Conservation (phyloP, 2,113 vertebrate species). For the Sphaerodactylus townsendi region DNA sequence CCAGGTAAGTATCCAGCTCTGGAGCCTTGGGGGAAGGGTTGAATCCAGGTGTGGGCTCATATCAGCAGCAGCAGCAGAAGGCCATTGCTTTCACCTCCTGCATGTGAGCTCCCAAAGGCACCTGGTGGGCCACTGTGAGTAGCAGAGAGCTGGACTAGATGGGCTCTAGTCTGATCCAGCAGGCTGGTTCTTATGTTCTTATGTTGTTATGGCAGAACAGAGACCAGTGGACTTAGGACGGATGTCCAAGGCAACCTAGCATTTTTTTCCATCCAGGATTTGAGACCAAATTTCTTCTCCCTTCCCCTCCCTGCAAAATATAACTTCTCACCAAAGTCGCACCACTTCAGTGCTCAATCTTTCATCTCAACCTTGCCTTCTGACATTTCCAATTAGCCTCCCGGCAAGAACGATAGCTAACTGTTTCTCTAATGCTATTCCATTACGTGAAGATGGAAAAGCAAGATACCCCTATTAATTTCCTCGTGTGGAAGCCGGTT, state of each 20-base stretch:
- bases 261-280: background rate
- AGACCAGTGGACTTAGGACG: background rate
- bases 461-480: constrained; percentile 34
- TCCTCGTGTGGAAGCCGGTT: constrained; percentile 17
- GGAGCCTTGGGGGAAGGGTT: too few relatives aligned
- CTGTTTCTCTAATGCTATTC: constrained; percentile 1
- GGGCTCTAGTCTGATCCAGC: too few relatives aligned
- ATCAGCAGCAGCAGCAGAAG: too few relatives aligned
- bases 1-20: too few relatives aligned
- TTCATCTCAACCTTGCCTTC: constrained; percentile 37
- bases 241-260: background rate
- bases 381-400: constrained; percentile 45
- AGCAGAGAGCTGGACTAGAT: too few relatives aligned
- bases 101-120: too few relatives aligned
- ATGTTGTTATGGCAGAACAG: too few relatives aligned
- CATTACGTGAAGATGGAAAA: constrained; percentile 17
- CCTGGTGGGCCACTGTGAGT: too few relatives aligned
- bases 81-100: too few relatives aligned
- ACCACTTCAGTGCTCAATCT: constrained; percentile 13
- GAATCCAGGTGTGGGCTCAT: too few relatives aligned
- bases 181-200: too few relatives aligned
- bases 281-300: background rate
- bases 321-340: constrained; percentile 35
- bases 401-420: constrained; percentile 26
- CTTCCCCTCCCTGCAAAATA: background rate